Conservation (phyloP, 2,113 vertebrate genomes). For the Strix uralensis region DNA sequence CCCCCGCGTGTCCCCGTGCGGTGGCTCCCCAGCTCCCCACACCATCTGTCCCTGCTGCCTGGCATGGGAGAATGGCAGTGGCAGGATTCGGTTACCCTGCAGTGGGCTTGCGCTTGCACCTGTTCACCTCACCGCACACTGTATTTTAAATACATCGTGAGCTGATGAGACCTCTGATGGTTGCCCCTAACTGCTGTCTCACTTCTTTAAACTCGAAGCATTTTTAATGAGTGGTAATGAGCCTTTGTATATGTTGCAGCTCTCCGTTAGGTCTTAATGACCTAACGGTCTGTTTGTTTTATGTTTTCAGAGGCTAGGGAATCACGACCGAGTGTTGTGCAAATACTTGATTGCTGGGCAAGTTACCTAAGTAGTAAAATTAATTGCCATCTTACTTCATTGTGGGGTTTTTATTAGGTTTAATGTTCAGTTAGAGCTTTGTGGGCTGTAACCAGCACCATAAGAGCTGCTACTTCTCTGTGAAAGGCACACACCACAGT, state of each 20-base stretch:
- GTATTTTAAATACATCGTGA: neutral
- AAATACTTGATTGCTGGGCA: neutral
- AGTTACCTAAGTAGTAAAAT: neutral
- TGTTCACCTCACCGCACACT: neutral
- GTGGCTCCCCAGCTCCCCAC: neutral
- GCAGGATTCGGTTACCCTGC: neutral
- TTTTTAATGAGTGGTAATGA: neutral
- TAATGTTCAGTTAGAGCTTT: neutral
- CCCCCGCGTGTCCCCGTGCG: neutral
- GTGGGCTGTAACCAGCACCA: neutral
- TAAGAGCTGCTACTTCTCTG: neutral
- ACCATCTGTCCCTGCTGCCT: neutral
- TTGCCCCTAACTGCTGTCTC: neutral
- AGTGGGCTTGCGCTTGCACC: neutral
- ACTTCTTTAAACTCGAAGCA: neutral
- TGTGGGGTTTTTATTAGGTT: neutral
- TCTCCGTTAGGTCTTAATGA: neutral
- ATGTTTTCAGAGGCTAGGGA: neutral
- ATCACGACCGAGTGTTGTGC: neutral
- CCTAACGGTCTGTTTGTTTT: neutral
- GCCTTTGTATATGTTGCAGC: neutral
- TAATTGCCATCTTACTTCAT: neutral
- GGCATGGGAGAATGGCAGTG: accelerated
- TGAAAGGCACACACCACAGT: neutral
- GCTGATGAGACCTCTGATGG: neutral